Base-by-base conservation (phyloP, 2,797 vertebrate species). In the Falco berigora region DNA sequence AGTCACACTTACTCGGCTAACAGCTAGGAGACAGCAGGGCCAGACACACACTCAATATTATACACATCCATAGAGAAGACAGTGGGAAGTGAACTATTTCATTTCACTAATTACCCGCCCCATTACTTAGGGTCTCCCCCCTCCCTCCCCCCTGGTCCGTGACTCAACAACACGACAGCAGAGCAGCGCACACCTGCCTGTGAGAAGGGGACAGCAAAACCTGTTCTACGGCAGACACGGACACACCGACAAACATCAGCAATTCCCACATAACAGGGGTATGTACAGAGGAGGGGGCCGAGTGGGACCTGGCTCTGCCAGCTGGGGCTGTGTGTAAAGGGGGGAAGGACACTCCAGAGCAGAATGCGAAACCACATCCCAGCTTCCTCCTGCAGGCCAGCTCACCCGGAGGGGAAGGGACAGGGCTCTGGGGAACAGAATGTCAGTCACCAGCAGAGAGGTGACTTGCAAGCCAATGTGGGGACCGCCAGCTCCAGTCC, bases 1-100 rank as follows among this genome's bases (percentile, higher is more conserved):
- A 98, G 98, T 98, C 98, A 99, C 99, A 99, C 98, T 98, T 98
- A 98, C 98, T 97, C 98, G 96, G 98, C 98, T 99, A 99, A 99
- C 99, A 98, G 99, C 98, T 98, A 99, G 98, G 83, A 98, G 98
- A 99, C 98, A 98, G 98, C 98, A 98, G 98, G 98, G 98, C 98
- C 98, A 98, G 98, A 99, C 98, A 99, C 91, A 97, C 98, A 98
- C 98, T 98, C 98, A 97, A 98, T 98, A 98, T 94, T 98, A 98
- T 98, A 99, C 98, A 98, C 98, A 98, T 98, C 98, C 97, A 98
- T 98, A 98, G 98, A 98, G 98, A 98, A 98, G 98, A 98, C 97
- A 98, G 98, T 97, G 98, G 97, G 91, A 96, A 95, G 96, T 92
- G 96, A 96, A 95, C 94, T 77, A 93, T 90, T 61, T 85, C 86